Percentiles rank a stretch among this genome's conserved stretches.
Conservation (phyloP, 2,888 invertebrate genomes). For the Orchesella flavescens region DNA sequence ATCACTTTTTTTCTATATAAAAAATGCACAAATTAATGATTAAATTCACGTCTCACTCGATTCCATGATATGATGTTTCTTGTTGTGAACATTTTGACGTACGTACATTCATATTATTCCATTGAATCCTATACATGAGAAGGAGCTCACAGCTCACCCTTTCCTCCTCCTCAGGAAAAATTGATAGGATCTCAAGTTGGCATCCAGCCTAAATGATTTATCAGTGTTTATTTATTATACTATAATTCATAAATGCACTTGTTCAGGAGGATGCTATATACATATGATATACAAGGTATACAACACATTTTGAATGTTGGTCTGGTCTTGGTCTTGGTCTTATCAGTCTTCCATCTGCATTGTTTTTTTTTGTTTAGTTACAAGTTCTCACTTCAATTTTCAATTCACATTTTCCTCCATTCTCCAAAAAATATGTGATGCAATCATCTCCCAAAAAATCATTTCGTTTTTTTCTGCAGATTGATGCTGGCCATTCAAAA, state of each 20-base stretch:
- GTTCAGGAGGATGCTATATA: neutral
- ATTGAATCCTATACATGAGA: too few species aligned
- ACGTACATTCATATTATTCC: neutral
- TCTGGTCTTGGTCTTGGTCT: too few species aligned
- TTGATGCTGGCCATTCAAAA: constrained; percentile 13
- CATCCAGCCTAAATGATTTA: constrained; percentile 59
- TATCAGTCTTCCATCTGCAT: constrained; percentile 17
- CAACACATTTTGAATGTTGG: too few species aligned
- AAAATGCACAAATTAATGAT: constrained; percentile 45
- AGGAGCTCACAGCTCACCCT: neutral
- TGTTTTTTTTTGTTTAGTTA: neutral
- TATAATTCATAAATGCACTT: constrained; percentile 37
- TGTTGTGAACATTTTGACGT: neutral
- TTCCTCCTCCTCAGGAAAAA: neutral
- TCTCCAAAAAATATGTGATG: too few species aligned
- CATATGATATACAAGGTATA: neutral
- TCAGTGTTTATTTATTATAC: constrained; percentile 57
- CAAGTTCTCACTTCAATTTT: neutral
- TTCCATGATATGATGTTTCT: constrained; percentile 21
- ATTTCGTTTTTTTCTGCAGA: neutral
- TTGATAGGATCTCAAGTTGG: constrained; percentile 48
- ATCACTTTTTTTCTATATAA: constrained; percentile 6
- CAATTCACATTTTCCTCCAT: too few species aligned
- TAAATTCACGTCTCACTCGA: constrained; percentile 43
- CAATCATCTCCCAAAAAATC: neutral